These are phyloP conservation scores for Pangasius mekongensis DNA, from an alignment of 2,797 vertebrate genomes.

Conservation along the genomic window DNA sequence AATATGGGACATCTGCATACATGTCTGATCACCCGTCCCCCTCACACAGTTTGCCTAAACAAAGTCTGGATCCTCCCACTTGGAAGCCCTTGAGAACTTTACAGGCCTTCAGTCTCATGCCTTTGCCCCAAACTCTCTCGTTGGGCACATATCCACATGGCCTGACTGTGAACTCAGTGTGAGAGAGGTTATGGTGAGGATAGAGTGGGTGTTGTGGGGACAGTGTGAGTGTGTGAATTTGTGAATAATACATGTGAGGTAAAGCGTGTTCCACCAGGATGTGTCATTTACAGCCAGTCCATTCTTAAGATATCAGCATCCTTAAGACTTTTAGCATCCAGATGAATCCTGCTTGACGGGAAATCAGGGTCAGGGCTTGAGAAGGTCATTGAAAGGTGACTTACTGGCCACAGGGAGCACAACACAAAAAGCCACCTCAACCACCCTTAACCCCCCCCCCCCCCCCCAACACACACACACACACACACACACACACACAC, in stretches of 20 bases:
- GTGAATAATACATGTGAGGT: constrained; percentile 75
- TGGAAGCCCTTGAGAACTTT: constrained; percentile 68
- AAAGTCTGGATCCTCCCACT: constrained; percentile 67
- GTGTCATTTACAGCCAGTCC: constrained; percentile 76
- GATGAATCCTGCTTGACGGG: constrained; percentile 76
- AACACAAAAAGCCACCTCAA: constrained; percentile 52
- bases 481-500: constrained; percentile 27
- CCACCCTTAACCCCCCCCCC: constrained; percentile 31
- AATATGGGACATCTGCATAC: constrained; percentile 70
- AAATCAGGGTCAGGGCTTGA: constrained; percentile 69
- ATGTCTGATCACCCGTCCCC: constrained; percentile 42
- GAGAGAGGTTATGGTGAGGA: constrained; percentile 67
- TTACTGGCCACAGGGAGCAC: constrained; percentile 30
- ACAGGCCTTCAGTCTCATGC: constrained; percentile 66
- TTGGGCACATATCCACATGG: constrained; percentile 71
- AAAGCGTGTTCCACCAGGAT: constrained; percentile 79
- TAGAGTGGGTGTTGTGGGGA: constrained; percentile 70
- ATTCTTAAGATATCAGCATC: constrained; percentile 74
- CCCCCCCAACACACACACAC: constrained; percentile 29
- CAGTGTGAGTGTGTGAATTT: constrained; percentile 61
- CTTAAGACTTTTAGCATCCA: constrained; percentile 68
- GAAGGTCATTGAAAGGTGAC: constrained; percentile 50
- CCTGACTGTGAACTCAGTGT: constrained; percentile 76
- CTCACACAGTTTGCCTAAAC: constrained; percentile 73
- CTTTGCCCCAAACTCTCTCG: constrained; percentile 64